Percentiles rank a stretch among this genome's conserved stretches.
Evolutionary conservation across 2,113 vertebrate species (phyloP).

Genomic region (Oncorhynchus kisutch): DNA sequence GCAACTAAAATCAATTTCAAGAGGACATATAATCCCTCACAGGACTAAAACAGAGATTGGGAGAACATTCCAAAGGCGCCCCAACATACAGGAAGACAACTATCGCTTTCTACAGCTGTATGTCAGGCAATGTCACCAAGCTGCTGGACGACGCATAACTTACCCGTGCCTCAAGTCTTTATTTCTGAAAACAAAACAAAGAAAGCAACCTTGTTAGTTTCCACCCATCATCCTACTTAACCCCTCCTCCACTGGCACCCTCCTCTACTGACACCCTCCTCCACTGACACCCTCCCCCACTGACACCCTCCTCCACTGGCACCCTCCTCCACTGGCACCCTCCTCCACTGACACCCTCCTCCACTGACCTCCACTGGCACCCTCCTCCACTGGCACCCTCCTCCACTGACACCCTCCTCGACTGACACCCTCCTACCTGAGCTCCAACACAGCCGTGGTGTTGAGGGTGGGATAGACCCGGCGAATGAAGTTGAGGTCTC

Average conservation of each 20-base stretch:
- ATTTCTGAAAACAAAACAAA: conserved; percentile 81
- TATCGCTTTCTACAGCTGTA: neutral
- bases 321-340: no score
- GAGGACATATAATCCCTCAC: no score
- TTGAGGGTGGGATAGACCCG: conserved; percentile 85
- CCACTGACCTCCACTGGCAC: fast-evolving
- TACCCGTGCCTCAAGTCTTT: conserved; percentile 96
- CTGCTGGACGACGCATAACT: conserved; percentile 48
- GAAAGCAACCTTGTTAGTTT: conserved; percentile 30
- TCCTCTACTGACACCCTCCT: no score
- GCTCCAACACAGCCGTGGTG: conserved; percentile 86
- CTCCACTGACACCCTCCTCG: no score
- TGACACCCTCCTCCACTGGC: no score
- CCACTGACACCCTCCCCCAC: no score
- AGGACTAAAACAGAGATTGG: no score
- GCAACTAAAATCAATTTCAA: neutral
- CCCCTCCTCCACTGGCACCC: no score
- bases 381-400: no score
- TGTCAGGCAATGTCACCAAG: neutral
- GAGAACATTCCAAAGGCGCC: neutral
- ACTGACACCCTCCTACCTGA: conserved; percentile 68
- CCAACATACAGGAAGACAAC: neutral
- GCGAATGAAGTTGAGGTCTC: conserved; percentile 89
- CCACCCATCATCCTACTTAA: neutral
- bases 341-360: no score